Evolutionary conservation across 2,797 vertebrate species (phyloP).

Genomic region (Neosilurus hyrtlii): DNA sequence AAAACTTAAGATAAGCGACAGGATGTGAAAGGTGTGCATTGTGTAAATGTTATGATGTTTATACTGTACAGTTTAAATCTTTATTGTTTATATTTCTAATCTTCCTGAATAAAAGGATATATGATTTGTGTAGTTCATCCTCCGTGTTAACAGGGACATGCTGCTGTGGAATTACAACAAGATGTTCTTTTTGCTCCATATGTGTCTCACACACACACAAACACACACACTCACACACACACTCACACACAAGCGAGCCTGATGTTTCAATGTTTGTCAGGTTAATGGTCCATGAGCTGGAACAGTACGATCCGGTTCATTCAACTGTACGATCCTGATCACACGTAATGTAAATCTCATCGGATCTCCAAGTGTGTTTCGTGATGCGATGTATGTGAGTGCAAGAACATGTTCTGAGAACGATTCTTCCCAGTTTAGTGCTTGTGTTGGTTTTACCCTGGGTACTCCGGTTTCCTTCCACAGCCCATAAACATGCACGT

Average conservation of each 20-base stretch:
- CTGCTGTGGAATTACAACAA: background rate
- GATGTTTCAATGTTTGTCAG: background rate
- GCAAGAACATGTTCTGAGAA: background rate
- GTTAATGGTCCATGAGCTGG: conserved; percentile 14
- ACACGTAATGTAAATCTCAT: background rate
- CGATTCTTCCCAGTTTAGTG: background rate
- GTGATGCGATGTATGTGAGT: background rate
- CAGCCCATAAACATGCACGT: too few species aligned
- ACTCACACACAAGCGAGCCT: background rate
- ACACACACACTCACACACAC: background rate
- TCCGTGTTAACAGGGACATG: background rate
- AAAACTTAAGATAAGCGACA: background rate
- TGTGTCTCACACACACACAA: background rate
- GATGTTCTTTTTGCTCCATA: background rate
- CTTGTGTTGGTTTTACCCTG: too few species aligned
- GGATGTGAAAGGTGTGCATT: background rate
- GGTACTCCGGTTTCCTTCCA: too few species aligned
- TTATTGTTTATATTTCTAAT: background rate
- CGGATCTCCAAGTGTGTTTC: background rate
- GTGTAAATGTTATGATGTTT: background rate
- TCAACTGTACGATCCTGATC: background rate
- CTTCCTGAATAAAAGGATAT: background rate
- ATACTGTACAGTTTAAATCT: too few species aligned
- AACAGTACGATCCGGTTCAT: conserved; percentile 5
- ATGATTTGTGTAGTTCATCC: background rate